Evolutionary conservation across 2,888 invertebrate genomes (phyloP), one percentile per base, ranked within the genome.

Genomic region (Dolichopus griseipennis): DNA sequence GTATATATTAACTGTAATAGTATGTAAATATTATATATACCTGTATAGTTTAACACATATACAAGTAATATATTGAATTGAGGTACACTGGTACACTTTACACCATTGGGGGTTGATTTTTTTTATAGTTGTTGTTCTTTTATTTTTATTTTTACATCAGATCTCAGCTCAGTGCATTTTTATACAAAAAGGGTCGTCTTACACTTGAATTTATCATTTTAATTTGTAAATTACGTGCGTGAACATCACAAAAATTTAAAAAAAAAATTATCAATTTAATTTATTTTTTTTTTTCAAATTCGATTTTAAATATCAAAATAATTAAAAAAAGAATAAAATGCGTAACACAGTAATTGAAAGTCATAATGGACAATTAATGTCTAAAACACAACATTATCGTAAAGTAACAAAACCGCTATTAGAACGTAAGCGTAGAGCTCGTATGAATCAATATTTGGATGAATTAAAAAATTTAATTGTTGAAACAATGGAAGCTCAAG

Each of bases 341-440:
- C 63, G 65, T 65, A 22, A 66, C 34, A 10, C 12, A 62, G 62
- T 52, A 61, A 62, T 65, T 10, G 22, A 61, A 68, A 15, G 65
- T 43, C 61, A 20, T 33, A 63, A 22, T 63, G 27, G 27, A 22
- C 75, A 77, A 72, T 76, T 79, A 69, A 79, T 94, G 84, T 93
- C 93, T 76, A 88, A 94, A 82, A 94, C 94, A 76, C 93, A 94
- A 82, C 93, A 94, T 81, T 94, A 94, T 83, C 88, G 94, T 82
- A 94, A 93, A 88, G 92, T 94, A 77, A 93, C 93, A 88, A 94
- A 94, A 81, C 94, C 93, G 75, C 89, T 94, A 88, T 83, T 94
- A 73, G 94, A 94, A 83, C 86, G 93, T 76, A 93, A 93, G 79
- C 86, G 93, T 70, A 86, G 94, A 73, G 94, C 94, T 72, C 87